A percentile compares a stretch with the other conserved stretches of the same genome.
Evolutionary conservation across 2,113 vertebrate genomes (phyloP).

Genomic region (Myanophis thanlyinensis): DNA sequence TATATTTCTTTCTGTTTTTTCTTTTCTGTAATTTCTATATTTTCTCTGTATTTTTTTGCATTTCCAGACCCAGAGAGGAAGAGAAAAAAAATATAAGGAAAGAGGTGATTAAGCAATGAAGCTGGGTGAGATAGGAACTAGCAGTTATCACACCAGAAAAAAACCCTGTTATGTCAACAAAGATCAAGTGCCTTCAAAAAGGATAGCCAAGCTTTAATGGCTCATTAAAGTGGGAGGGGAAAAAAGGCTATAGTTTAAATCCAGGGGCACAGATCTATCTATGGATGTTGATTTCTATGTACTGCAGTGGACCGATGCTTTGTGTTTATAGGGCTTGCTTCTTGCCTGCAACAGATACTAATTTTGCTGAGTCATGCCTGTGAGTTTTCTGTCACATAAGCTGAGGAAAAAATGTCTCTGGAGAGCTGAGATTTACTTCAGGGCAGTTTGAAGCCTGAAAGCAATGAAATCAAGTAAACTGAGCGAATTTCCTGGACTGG

Average conservation of each 20-base stretch:
- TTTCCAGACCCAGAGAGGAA: background rate
- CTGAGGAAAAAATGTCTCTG: background rate
- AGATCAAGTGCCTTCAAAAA: background rate
- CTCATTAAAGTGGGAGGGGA: background rate
- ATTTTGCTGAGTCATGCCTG: background rate
- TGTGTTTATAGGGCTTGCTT: background rate
- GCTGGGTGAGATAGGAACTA: background rate
- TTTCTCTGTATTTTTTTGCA: background rate
- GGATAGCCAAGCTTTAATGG: background rate
- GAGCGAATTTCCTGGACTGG: background rate
- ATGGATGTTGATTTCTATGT: background rate
- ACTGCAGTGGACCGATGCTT: background rate
- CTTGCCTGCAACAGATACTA: background rate
- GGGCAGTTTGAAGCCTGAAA: background rate
- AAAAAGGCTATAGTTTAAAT: background rate
- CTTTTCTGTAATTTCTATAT: background rate
- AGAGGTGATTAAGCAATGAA: background rate
- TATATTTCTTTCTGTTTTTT: background rate
- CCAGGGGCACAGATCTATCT: background rate
- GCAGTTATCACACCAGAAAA: background rate
- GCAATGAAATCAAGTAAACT: background rate
- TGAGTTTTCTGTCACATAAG: background rate
- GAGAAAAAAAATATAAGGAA: background rate
- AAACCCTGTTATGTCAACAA: background rate
- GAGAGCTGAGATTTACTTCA: background rate